Conservation (phyloP, 2,113 vertebrate genomes). For the Cathartes aura region DNA sequence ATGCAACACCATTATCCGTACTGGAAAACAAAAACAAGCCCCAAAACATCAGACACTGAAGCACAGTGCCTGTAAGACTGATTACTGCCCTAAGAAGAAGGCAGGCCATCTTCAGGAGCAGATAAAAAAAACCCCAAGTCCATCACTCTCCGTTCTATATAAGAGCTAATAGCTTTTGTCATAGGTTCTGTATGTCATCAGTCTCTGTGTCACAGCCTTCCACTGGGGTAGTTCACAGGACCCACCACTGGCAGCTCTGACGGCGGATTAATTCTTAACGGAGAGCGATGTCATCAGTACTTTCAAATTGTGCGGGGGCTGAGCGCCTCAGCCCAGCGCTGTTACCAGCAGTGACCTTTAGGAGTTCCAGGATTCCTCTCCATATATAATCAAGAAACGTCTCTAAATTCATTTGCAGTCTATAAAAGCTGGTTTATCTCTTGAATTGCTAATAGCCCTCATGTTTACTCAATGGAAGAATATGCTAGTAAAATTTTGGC, state of each 20-base stretch:
- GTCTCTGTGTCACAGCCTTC: not conserved
- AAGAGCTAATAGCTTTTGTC: not conserved
- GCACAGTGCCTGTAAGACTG: not conserved
- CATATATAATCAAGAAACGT: not conserved
- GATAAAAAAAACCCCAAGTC: not conserved
- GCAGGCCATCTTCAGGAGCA: not conserved
- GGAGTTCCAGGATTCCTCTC: not conserved
- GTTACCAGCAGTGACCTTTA: not conserved
- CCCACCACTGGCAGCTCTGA: not conserved
- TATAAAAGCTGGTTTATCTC: not conserved
- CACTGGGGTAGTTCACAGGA: not conserved
- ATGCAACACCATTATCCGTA: not conserved
- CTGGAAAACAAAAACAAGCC: not conserved
- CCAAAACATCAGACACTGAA: not conserved
- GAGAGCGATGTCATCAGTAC: rapidly evolving
- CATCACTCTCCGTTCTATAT: too few species aligned
- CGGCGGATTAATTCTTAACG: not conserved
- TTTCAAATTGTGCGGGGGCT: not conserved
- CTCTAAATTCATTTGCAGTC: not conserved
- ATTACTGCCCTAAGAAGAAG: not conserved
- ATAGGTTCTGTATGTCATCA: not conserved
- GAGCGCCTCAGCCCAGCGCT: rapidly evolving
- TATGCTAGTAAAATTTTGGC: not conserved
- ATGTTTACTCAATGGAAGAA: not conserved
- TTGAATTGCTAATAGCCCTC: not conserved